Conservation (phyloP, 2,113 vertebrate genomes). For the Chionodraco myersi region DNA sequence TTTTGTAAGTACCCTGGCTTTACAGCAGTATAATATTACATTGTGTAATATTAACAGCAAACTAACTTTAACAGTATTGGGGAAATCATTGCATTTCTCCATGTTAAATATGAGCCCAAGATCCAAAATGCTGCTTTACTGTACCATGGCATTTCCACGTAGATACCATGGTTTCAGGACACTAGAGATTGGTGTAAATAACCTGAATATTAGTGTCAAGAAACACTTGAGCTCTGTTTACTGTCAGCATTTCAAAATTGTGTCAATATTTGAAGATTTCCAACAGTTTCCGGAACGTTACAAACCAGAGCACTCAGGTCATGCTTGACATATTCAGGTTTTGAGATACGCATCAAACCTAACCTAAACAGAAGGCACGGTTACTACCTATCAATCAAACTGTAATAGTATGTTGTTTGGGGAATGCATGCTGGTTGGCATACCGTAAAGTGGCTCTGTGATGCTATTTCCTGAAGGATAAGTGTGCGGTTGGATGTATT, state of each 20-base stretch:
- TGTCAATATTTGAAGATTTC: constrained; percentile 32
- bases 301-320: constrained; percentile 27
- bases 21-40: background rate
- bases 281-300: constrained; percentile 7
- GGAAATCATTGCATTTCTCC: too few relatives aligned
- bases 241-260: constrained; percentile 25
- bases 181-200: background rate
- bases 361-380: constrained; percentile 49
- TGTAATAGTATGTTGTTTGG: constrained; percentile 45
- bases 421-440: constrained; percentile 18
- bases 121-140: background rate
- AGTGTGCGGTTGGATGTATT: constrained; percentile 45
- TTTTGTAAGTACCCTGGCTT: too few relatives aligned
- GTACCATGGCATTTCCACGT: background rate
- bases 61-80: too few relatives aligned
- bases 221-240: constrained; percentile 44
- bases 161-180: background rate
- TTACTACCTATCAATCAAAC: constrained; percentile 56
- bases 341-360: constrained; percentile 52
- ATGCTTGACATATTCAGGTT: constrained; percentile 41
- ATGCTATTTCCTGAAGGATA: constrained; percentile 33
- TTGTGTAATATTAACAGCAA: background rate
- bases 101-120: background rate
- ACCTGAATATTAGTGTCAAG: constrained; percentile 22
- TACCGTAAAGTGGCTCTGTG: constrained; percentile 28